A percentile compares a stretch with the other conserved stretches of the same genome.
Evolutionary conservation across 2,888 invertebrate genomes (phyloP).

Genomic region (Eilema caniola): DNA sequence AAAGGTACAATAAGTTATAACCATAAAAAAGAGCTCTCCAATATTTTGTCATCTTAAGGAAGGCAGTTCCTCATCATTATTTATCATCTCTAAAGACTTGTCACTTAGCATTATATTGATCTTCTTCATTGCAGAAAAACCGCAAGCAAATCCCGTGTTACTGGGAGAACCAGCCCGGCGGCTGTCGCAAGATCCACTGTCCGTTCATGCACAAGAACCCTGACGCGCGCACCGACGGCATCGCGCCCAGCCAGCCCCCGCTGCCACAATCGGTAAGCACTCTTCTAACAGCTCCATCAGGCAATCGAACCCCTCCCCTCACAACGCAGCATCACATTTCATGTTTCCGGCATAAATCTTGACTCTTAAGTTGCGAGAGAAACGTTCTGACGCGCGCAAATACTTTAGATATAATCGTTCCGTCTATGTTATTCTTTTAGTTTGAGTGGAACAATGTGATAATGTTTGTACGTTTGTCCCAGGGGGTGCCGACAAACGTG

Average conservation of each 20-base stretch:
- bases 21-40: too few species aligned
- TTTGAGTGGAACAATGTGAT: neutral
- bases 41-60: too few species aligned
- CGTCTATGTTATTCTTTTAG: too few species aligned
- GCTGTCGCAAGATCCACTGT: constrained; percentile 95
- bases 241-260: constrained; percentile 78
- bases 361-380: too few species aligned
- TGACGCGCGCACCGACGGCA: constrained; percentile 81
- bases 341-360: too few species aligned
- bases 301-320: neutral
- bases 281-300: neutral
- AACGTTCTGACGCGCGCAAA: too few species aligned
- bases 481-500: constrained; percentile 35
- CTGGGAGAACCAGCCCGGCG: constrained; percentile 95
- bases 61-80: neutral
- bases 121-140: constrained; percentile 88
- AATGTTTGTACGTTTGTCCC: neutral
- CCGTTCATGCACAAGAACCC: constrained; percentile 91
- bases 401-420: too few species aligned
- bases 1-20: too few species aligned
- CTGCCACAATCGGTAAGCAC: constrained; percentile 57
- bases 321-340: too few species aligned
- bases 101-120: neutral
- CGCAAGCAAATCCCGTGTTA: constrained; percentile 94
- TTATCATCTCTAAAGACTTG: too few species aligned